Evolutionary conservation across 2,888 invertebrate species (phyloP), one percentile per base, ranked within the genome.

Genomic region (Ferrisia virgata): DNA sequence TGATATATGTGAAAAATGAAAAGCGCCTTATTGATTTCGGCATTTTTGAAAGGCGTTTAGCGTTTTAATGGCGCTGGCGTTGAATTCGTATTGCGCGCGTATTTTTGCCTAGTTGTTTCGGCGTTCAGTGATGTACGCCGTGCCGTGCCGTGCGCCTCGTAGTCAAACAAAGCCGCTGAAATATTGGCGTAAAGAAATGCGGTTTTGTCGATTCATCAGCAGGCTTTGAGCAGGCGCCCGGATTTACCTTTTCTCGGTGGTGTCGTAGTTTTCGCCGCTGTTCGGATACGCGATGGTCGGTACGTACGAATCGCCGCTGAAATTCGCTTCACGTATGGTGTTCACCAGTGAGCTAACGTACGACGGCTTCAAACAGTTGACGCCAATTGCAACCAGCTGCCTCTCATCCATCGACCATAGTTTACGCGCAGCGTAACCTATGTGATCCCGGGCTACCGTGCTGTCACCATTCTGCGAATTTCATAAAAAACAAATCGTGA

Each of bases 231-330:
- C n/a, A n/a, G n/a, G n/a, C n/a, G n/a, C n/a, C n/a, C n/a, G n/a
- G 13, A 43, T n/a, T 13, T 90, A 92, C 93, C 93, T 88, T 82
- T 88, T 89, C 76, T 86, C 84, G 8, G 87, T 91, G 87, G 91
- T 91, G 84, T 93, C 92, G 90, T 94, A 96, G 87, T 91, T 92
- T 89, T 95, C 95, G 82, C 97, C 97, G 87, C 96, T 96, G 89
- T 98, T 98, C 3, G 98, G 97, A 89, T 98, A 98, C 33, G 94
- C 95, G 85, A 98, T 92, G 84, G 97, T 90, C 2, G 95, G 95
- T 85, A 95, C 91, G 81, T 79, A n/a, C 4, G 58, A n/a, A 13
- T 28, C 58, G 6, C 22, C 9, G 11, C 4, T 1, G 4, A 15
- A 36, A 84, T 80, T 84, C 28, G 84, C 79, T 18, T 90, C 88